Base-by-base conservation (phyloP, 2,888 invertebrate genomes). In the Meiosimyza decipiens region DNA sequence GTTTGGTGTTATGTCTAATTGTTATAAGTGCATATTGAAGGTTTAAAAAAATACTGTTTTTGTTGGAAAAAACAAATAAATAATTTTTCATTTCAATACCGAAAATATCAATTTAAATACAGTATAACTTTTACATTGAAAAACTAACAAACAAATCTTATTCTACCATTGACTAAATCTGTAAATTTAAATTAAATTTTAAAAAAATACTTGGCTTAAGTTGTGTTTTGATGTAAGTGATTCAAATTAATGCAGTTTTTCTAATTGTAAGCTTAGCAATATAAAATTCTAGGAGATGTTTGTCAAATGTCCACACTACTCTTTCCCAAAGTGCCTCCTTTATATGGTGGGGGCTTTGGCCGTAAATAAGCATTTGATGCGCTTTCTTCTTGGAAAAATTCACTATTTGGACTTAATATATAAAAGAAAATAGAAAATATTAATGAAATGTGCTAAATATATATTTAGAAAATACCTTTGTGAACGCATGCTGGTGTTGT, bases 401-500 rank as follows among this genome's bases (percentile, higher is more conserved):
- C 90, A 80, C 89, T 90, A 83, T 88, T 89, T 11, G 91, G 91
- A 76, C 91, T 91, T 85, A 3, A 75, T 74, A 7, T 4, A 33
- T 22, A 2, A 22, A 22, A 22, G 63, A 65, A 65, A 16, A 16
- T 28, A 63, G 5, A 40, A 63, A 54, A 9, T n/a, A 28, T 52
- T 40, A 33, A 7, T 16, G 4, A 64, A 62, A 66, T 6, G 40
- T 9, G 40, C 9, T 40, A 9, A 1, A 40, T 40, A 71, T 68
- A 16, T n/a, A 59, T 28, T 28, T 28, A 22, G 33, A 49, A 52
- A 16, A 70, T 74, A 87, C 87, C 87, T 87, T 60, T 85, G 86
- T 0, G 87, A 87, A 22, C 82, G 82, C 68, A 87, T 74, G 77
- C 87, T 87, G 6, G 80, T 80, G 65, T 87, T 86, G 73, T 87